Percentiles rank a stretch among this genome's conserved stretches.
Conservation (phyloP, 2,113 vertebrate genomes). For the Amia ocellicauda region DNA sequence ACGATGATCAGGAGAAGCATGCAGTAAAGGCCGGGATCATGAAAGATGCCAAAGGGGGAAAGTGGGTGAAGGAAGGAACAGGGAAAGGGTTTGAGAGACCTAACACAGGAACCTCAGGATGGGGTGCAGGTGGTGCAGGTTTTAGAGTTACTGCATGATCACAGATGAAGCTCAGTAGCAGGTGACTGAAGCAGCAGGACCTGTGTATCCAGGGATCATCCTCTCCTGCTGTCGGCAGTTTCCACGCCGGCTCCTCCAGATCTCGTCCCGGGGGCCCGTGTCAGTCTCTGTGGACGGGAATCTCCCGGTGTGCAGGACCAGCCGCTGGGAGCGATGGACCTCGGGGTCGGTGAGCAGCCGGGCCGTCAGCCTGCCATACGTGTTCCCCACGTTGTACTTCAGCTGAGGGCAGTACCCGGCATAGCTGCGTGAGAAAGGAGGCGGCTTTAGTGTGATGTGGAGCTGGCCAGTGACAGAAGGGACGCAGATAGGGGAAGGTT, state of each 20-base stretch:
- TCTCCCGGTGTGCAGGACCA: slow-evolving; percentile 45
- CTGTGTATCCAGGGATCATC: slow-evolving; percentile 73
- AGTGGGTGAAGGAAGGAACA: neutral
- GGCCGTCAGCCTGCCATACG: slow-evolving; percentile 59
- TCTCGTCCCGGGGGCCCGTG: neutral
- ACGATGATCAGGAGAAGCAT: too few species aligned
- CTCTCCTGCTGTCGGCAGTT: slow-evolving; percentile 37
- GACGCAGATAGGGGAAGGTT: too few species aligned
- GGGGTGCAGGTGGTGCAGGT: too few species aligned
- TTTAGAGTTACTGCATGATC: too few species aligned
- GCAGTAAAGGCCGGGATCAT: neutral
- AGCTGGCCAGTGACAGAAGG: too few species aligned
- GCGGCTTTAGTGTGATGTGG: too few species aligned
- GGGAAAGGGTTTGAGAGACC: too few species aligned
- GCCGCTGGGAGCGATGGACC: slow-evolving; percentile 37
- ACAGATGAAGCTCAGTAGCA: neutral
- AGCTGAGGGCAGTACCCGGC: slow-evolving; percentile 70
- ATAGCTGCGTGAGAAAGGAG: slow-evolving; percentile 49
- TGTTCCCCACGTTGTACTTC: slow-evolving; percentile 59
- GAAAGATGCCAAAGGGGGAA: neutral
- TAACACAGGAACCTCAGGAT: too few species aligned
- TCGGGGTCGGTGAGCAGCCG: slow-evolving; percentile 55
- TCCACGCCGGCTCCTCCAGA: slow-evolving; percentile 25
- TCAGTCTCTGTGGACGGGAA: slow-evolving; percentile 20
- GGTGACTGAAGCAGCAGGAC: slow-evolving; percentile 35